Base-by-base conservation (phyloP, 2,797 vertebrate genomes). In the Pipistrellus pygmaeus region DNA sequence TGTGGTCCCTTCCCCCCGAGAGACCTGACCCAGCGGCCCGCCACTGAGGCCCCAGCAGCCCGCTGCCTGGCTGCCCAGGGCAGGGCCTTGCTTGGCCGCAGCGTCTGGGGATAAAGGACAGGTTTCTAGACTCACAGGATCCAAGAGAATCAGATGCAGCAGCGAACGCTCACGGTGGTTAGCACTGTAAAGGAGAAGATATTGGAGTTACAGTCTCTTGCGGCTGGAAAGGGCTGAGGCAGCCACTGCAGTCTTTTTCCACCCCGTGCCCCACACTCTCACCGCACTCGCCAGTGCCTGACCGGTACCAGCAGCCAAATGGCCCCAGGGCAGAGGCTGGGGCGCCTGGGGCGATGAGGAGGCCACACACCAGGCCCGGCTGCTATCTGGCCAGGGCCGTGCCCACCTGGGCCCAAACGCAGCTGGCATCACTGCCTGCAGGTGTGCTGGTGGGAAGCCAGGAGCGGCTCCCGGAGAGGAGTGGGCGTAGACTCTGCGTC, bases 261-360 rank as follows among this genome's bases (percentile, higher is more conserved):
- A 2, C 51, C 13, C 18, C 3, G 0, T 0, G 6, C 18, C 15
- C 46, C 27, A n/a, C 21, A 2, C 13, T 57, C 55, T 53, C 55
- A 27, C 12, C 1, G 17, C 35, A 2, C 25, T 38, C 17, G 2
- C 53, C 3, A 5, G 46, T 20, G 44, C 64, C 78, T 30, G 35
- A 60, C 21, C 11, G 17, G 68, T 3, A 7, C 48, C 32, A 7
- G 71, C 2, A 0, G 20, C 76, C 55, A 18, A 11, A 60, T 30
- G 55, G 15, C 23, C 51, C 32, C 30, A 15, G 73, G 8, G 35
- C 11, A 0, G 1, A 88, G 78, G 38, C 72, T 5, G 30, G 62
- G 41, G 20, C 13, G 62, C 51, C 71, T 4, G 9, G 17, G 46
- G 3, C 6, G 66, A 44, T 0, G 0, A 44, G 21, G 44, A 64